Base-by-base conservation (phyloP, 1,140 invertebrate genomes). In the Chelonus insularis region DNA sequence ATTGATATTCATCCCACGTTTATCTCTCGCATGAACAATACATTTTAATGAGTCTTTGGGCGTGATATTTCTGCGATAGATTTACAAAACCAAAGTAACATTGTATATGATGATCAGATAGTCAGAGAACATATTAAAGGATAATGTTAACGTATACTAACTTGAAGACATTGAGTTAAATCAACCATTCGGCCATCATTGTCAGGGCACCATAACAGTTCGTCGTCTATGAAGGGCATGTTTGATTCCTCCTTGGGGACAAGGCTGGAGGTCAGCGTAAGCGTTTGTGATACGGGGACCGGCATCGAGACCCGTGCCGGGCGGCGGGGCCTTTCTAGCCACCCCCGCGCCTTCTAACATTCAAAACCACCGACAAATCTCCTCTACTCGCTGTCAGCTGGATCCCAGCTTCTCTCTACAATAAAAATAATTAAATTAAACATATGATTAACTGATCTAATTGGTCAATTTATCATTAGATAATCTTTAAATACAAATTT, bases 171-270 rank as follows among this genome's bases (percentile, higher is more conserved):
- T 76, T 89, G 89, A 63, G 90, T 91, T 66, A 94, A 83, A 78
- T 95, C 93, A 64, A 94, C 92, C 87, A 95, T 93, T 82, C 92
- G 94, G 76, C 90, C 91, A 81, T 94, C 92, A 81, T 91, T 92
- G 84, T 94, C 91, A 75, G 91, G 90, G 85, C 92, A 92, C 93
- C 92, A 95, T 68, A 94, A 87, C 67, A 92, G 81, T 75, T 94
- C 92, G 85, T 95, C 93, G 84, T 95, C 92, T 83, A 95, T 94
- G 86, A 95, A 95, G 83, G 93, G 92, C 93, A 95, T 95, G 85
- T 73, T 83, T 71, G 75, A 77, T 73, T 79, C 79, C 74, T 80
- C 79, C 72, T 80, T 80, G 72, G 78, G 77, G 63, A 79, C 77
- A 60, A 81, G 75, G 73, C 74, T 80, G 70, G 79, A 79, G 69